These are phyloP conservation scores for Alosa sapidissima DNA, from an alignment of 2,797 vertebrate species.

Conservation along the genomic window DNA sequence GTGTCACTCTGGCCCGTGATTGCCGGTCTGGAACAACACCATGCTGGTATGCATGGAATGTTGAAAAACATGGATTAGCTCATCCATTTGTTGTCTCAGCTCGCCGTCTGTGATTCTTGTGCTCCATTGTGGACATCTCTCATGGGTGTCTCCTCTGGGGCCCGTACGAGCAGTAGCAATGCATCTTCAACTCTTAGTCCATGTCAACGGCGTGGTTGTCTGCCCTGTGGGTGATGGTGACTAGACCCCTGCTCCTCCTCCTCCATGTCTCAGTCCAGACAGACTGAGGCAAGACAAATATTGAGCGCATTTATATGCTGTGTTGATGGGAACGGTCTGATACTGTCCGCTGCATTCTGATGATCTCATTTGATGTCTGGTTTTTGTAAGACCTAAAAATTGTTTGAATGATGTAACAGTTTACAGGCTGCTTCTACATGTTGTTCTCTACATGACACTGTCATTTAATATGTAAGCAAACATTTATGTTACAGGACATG, in stretches of 20 bases:
- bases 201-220: background rate
- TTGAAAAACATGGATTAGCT: slow-evolving; percentile 74
- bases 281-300: background rate
- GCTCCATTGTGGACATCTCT: slow-evolving; percentile 23
- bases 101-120: slow-evolving; percentile 65
- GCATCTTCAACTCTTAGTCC: background rate
- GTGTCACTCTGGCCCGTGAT: slow-evolving; percentile 56
- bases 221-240: background rate
- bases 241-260: too few relatives aligned
- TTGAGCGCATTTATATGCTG: background rate
- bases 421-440: background rate
- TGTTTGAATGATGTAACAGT: background rate
- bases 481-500: background rate
- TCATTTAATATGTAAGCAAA: background rate
- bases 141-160: slow-evolving; percentile 10
- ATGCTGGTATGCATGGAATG: slow-evolving; percentile 73
- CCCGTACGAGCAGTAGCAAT: background rate
- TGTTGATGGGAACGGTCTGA: background rate
- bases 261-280: background rate
- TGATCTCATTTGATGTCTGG: background rate
- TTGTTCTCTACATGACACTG: background rate
- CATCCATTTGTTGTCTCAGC: slow-evolving; percentile 71
- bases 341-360: background rate
- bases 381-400: background rate
- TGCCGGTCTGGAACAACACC: slow-evolving; percentile 63